Percentiles rank a stretch among this genome's conserved stretches.
Conservation (phyloP, 1,140 invertebrate genomes). For the Macrocentrus cingulum region DNA sequence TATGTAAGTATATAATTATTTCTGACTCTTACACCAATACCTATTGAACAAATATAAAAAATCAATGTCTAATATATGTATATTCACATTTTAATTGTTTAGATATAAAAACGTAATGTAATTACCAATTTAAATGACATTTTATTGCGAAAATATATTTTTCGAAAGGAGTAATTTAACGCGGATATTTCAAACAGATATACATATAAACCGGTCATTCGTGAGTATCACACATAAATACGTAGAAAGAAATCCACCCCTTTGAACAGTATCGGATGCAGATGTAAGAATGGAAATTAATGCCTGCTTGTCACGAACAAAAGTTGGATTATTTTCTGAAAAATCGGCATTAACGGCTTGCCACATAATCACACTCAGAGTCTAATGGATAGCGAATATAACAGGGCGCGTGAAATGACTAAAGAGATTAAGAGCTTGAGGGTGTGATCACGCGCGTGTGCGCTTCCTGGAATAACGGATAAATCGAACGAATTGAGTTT, state of each 20-base stretch:
- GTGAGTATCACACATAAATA: no score
- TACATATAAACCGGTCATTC: no score
- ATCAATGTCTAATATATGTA: no score
- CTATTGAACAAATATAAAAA: no score
- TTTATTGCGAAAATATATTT: no score
- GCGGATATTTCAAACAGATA: no score
- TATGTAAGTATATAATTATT: slow-evolving; percentile 72
- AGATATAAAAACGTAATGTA: no score
- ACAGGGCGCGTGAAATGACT: slow-evolving; percentile 39
- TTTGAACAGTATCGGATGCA: slow-evolving; percentile 7
- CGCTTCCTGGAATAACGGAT: slow-evolving; percentile 51
- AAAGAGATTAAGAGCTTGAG: slow-evolving; percentile 46
- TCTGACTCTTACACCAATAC: neutral
- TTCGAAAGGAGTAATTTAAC: no score
- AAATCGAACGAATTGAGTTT: slow-evolving; percentile 42
- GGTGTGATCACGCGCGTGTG: slow-evolving; percentile 30
- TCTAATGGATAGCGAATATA: slow-evolving; percentile 30
- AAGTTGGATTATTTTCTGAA: slow-evolving; percentile 11
- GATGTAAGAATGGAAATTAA: slow-evolving; percentile 30
- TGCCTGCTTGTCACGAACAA: slow-evolving; percentile 37
- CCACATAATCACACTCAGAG: slow-evolving; percentile 7
- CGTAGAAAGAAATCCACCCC: no score
- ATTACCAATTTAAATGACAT: no score
- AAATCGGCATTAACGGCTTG: slow-evolving; percentile 5
- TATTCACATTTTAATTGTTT: no score